Conservation (phyloP, 37 sponge, comb jelly and placozoan genomes). For the Chondrilla cf. caribensis region DNA sequence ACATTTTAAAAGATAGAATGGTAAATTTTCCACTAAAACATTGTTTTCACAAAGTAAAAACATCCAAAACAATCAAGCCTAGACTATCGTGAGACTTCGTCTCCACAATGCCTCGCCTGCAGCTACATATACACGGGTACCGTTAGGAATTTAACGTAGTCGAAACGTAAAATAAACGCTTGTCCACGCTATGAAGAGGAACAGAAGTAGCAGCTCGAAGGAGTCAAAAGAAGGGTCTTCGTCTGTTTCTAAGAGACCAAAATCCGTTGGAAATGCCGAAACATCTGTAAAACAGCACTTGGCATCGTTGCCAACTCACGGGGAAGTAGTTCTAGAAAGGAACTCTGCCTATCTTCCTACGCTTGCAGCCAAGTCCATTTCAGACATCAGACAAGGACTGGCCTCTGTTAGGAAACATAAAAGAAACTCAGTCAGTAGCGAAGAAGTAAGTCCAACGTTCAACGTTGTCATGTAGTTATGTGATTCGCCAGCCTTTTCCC, state of each 20-base stretch:
- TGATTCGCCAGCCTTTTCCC: too few relatives aligned
- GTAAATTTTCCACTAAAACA: too few relatives aligned
- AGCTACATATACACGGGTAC: too few relatives aligned
- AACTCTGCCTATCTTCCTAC: neutral
- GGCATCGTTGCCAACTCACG: conserved; percentile 15
- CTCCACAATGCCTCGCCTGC: too few relatives aligned
- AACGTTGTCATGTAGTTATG: too few relatives aligned
- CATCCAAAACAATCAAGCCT: too few relatives aligned
- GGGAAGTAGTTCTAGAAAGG: neutral
- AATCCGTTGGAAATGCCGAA: neutral
- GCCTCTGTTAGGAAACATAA: conserved; percentile 17
- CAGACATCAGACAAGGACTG: conserved; percentile 4
- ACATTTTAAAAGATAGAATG: too few relatives aligned
- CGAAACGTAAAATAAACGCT: too few relatives aligned
- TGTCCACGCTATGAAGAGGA: conserved; percentile 16
- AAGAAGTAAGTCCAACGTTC: too few relatives aligned
- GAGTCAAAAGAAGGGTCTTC: neutral
- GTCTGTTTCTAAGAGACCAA: neutral
- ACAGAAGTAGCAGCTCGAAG: neutral
- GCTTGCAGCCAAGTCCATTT: neutral
- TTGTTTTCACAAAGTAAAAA: too few relatives aligned
- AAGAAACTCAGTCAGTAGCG: neutral
- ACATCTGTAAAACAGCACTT: neutral
- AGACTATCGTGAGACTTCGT: too few relatives aligned
- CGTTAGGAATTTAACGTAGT: too few relatives aligned